phyloP scores from a whole-genome alignment of 1,140 invertebrate genomes.

The Drosophila tristis region DNA sequence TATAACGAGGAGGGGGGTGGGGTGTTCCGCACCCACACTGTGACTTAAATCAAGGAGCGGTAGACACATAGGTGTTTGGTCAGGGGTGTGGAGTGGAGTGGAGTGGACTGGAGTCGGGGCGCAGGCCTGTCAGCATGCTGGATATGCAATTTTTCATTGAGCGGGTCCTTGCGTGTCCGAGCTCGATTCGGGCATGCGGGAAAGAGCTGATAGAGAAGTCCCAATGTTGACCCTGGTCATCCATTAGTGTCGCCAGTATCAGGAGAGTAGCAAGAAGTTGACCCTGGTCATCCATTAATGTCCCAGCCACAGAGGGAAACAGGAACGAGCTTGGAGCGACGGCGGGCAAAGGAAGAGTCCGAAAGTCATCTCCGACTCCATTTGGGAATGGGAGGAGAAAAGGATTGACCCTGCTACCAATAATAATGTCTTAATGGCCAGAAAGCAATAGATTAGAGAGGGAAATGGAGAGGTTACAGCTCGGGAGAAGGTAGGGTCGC shows the following conservation, averaged over 20 bases:
- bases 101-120: background rate
- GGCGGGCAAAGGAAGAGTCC: too few species aligned
- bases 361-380: background rate
- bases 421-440: too few species aligned
- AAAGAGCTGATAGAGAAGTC: too few species aligned
- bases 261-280: too few species aligned
- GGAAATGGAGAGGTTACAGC: too few species aligned
- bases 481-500: too few species aligned
- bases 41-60: conserved; percentile 56
- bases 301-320: background rate
- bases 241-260: too few species aligned
- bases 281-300: conserved; percentile 2
- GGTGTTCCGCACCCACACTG: conserved; percentile 44
- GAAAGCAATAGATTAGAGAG: too few species aligned
- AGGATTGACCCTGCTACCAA: too few species aligned
- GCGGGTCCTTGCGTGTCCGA: conserved; percentile 57
- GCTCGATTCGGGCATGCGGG: conserved; percentile 10
- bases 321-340: too few species aligned
- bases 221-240: too few species aligned
- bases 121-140: conserved; percentile 40
- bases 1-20: background rate
- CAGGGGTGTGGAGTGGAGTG: background rate
- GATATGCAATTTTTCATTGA: conserved; percentile 78
- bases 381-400: too few species aligned
- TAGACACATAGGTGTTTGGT: background rate